Evolutionary conservation across 2,888 invertebrate species (phyloP), one percentile per base, ranked within the genome.

Genomic region (Stegophylla sp.): DNA sequence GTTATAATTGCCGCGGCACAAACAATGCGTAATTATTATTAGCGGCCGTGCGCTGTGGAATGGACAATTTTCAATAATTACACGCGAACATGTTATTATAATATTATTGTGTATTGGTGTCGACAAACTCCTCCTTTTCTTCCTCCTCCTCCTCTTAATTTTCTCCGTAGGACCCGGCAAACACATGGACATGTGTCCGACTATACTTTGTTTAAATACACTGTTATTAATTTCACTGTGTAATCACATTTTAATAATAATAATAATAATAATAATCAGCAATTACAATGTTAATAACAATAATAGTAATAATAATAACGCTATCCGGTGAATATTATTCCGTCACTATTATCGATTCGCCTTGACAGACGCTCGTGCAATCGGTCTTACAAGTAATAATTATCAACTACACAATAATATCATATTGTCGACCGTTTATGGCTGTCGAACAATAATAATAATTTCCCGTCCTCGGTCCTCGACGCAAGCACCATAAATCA

Each of bases 11-110:
- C 34, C 34, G 34, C 34, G 34, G 34, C 34, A 7, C 7, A 77
- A 67, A 77, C 77, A 67, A 77, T 76, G 53, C 17, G 66, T 76
- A 76, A 76, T 76, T 76, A 34, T 34, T 66, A 10, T 43, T 34
- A 34, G 26, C n/a, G 48, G 48, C 41, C 64, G 23, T 13, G 53
- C 34, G 26, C 20, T n/a, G n/a, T n/a, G 26, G n/a, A 76, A 76
- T 76, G 23, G 53, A 66, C 51, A 26, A 26, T 43, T 53, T 53
- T n/a, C n/a, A n/a, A n/a, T n/a, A n/a, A n/a, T n/a, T n/a, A n/a
- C n/a, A n/a, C n/a, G n/a, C n/a, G n/a, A n/a, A n/a, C n/a, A 34
- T 34, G 3, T 34, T 34, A 5, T 34, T 34, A 34, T 34, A 34
- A 34, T 34, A 34, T 5, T 34, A 34, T 34, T n/a, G n/a, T n/a